These are phyloP conservation scores for Mnemiopsis leidyi DNA, from an alignment of 37 sponge, comb jelly and placozoan genomes.

Conservation along the genomic window DNA sequence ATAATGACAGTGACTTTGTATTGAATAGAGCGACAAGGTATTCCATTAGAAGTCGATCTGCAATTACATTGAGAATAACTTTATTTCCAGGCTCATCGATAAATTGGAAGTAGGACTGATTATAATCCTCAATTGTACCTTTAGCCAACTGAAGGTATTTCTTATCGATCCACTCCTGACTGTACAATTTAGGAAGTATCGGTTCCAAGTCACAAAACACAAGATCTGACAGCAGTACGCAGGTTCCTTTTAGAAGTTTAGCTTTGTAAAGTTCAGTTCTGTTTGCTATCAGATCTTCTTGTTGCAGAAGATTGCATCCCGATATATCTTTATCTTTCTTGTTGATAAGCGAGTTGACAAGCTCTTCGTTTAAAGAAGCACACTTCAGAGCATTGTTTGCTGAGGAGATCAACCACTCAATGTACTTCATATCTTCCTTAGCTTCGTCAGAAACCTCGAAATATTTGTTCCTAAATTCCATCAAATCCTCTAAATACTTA, in stretches of 20 bases:
- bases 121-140: not conserved
- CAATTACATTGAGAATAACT: not conserved
- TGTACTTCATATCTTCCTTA: not conserved
- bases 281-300: not conserved
- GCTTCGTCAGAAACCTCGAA: not conserved
- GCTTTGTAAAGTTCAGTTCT: not conserved
- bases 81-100: not conserved
- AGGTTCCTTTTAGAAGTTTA: not conserved
- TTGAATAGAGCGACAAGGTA: not conserved
- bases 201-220: not conserved
- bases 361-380: not conserved
- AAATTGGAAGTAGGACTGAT: not conserved
- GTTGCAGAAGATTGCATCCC: not conserved
- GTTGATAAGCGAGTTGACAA: not conserved
- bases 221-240: not conserved
- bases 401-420: not conserved
- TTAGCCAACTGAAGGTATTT: not conserved
- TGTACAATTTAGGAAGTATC: not conserved
- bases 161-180: not conserved
- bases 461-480: not conserved
- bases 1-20: not conserved
- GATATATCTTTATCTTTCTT: not conserved
- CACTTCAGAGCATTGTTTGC: slow-evolving; percentile 21
- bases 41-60: not conserved
- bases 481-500: not conserved